Base-by-base conservation (phyloP, 2,797 vertebrate genomes). In the Streptopelia turtur region DNA sequence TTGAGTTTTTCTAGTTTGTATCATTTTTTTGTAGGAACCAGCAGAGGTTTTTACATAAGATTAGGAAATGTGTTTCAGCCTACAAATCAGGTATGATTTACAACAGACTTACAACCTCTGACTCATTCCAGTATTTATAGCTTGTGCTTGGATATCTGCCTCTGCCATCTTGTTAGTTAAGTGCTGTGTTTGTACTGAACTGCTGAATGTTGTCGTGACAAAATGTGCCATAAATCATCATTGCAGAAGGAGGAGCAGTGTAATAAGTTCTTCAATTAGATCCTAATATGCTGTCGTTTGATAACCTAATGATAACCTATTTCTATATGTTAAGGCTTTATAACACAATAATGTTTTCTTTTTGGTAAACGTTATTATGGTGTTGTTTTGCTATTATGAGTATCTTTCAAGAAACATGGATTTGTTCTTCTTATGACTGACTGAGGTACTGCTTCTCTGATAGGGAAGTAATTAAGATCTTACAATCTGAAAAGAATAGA, bases 101-200 rank as follows among this genome's bases (percentile, higher is more conserved):
- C 90, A 93, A 30, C 70, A 92, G 85, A 69, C 75, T 92, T 92
- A 86, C 28, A 81, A 92, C 75, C 81, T 85, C 91, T 93, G 93
- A 95, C 79, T 96, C 94, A 97, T 94, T 76, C 70, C 74, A 91
- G 85, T 97, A 89, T 97, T 96, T 95, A 94, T 96, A 94, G 96
- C 75, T 93, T 92, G 49, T 87, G 56, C 88, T 87, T 90, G 65
- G 94, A 65, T 95, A 95, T 95, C 91, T 95, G 83, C 90, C 69
- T 87, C 75, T 95, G 77, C 94, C 91, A 94, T 96, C 95, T 94
- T 95, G 83, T 93, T 93, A 86, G 89, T 74, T 85, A 91, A 96
- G 84, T 75, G 90, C 94, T 94, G 50, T 96, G 90, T 96, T 96
- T 96, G 82, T 91, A 63, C 82, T 31, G 79, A 96, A 83, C 80